Evolutionary conservation across 2,113 vertebrate species (phyloP).

Genomic region (Chionis minor): DNA sequence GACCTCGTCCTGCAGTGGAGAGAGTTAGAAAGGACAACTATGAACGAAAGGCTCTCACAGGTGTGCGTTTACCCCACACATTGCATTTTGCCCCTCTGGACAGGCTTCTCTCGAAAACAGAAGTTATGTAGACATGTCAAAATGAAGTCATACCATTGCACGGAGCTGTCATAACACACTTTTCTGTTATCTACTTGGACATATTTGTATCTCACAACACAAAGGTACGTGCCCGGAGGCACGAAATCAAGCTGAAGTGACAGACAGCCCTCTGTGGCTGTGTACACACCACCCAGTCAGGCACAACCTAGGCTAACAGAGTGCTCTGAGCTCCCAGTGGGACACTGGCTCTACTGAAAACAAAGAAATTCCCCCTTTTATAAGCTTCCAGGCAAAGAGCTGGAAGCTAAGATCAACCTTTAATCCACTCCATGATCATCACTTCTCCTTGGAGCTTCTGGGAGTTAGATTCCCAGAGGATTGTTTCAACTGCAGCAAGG

Average conservation of each 20-base stretch:
- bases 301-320: neutral
- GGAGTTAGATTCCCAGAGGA: neutral
- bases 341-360: neutral
- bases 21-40: conserved; percentile 3
- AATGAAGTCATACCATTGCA: neutral
- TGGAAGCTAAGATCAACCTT: neutral
- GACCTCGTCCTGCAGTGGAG: conserved; percentile 60
- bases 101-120: neutral
- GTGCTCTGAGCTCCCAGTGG: neutral
- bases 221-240: neutral
- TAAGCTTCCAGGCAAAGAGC: neutral
- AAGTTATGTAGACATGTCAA: neutral
- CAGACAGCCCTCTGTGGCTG: neutral
- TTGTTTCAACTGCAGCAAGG: neutral
- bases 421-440: neutral
- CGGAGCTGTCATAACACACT: neutral
- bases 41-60: neutral
- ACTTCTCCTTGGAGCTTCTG: neutral
- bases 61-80: neutral
- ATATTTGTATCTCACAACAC: neutral
- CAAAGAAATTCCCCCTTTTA: neutral
- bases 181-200: neutral
- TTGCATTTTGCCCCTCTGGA: neutral
- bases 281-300: neutral
- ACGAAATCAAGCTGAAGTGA: neutral